Base-by-base conservation (phyloP, 2,888 invertebrate genomes). In the Mamestra brassicae region DNA sequence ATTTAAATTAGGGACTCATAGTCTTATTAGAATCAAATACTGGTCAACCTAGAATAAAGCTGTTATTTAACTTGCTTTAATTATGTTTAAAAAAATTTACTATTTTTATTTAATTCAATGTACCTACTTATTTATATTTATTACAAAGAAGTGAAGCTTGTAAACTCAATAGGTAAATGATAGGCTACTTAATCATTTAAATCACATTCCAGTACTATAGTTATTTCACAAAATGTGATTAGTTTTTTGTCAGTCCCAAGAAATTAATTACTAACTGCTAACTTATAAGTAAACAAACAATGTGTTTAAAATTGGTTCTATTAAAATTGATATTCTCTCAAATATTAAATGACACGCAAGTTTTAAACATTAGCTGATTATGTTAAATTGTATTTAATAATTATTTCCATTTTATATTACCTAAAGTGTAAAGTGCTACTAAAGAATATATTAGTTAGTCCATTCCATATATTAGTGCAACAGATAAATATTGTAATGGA, bases 401-500 rank as follows among this genome's bases (percentile, higher is more conserved):
- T 50, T 17, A 36, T 60, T 60, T 36, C 0, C 0, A 34, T 38
- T 45, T 60, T 26, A 17, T 6, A 42, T 42, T 42, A 42, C 42
- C 7, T 54, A 61, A 34, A 50, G 34, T 50, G 2, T 17, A n/a
- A 60, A 78, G 34, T 34, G 4, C 54, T 47, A 4, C 45, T 6
- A 7, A 26, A 1, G 36, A 47, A 34, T 34, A 54, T 64, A 61
- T 63, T 34, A 67, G 13, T 58, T 57, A 55, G n/a, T 57, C 36
- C 38, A 63, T 36, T 57, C 36, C 38, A 63, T 36, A 34, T 63
- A 63, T 71, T 71, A 71, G 13, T 78, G 60, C 61, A 79, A 70
- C 26, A 80, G 17, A 45, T 17, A 15, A 52, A 52, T 62, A 58
- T 62, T 66, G 34, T 60, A 66, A 66, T 68, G 36, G 11, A 64